phyloP scores from a whole-genome alignment of 2,888 invertebrate genomes.

The Chorisops tibialis region DNA sequence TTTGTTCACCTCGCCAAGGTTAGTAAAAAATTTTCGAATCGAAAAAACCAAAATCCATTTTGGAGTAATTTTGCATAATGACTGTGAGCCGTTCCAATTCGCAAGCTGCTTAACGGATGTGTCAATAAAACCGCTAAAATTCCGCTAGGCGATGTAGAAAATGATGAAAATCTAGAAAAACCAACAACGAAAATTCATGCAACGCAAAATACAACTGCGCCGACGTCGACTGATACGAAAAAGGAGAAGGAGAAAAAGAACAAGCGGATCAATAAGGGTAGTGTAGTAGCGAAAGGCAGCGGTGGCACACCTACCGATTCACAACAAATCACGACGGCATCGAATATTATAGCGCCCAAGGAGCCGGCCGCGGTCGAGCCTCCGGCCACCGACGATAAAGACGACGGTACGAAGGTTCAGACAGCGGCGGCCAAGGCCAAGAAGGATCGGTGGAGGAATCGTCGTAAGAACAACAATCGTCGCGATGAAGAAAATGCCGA shows the following conservation, averaged over 20 bases:
- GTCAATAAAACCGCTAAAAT: neutral
- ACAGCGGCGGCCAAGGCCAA: slow-evolving; percentile 3
- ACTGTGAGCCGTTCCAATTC: slow-evolving; percentile 11
- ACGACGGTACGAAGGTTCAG: neutral
- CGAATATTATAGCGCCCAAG: neutral
- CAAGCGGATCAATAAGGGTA: slow-evolving; percentile 10
- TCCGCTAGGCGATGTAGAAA: neutral
- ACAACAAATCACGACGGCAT: neutral
- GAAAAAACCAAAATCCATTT: neutral
- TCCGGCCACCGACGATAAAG: neutral
- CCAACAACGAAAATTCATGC: neutral
- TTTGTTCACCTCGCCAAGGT: slow-evolving; percentile 71
- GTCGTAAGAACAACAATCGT: slow-evolving; percentile 6
- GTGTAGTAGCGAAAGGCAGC: neutral
- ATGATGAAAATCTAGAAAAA: neutral
- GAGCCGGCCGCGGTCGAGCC: neutral
- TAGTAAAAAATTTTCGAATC: slow-evolving; percentile 39
- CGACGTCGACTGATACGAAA: slow-evolving; percentile 6
- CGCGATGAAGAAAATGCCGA: slow-evolving; percentile 3
- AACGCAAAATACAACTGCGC: slow-evolving; percentile 1
- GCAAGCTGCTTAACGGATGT: slow-evolving; percentile 33
- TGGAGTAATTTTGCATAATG: neutral
- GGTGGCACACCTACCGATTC: neutral
- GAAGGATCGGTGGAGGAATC: slow-evolving; percentile 22
- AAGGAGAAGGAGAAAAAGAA: slow-evolving; percentile 18